Percentiles rank a stretch among this genome's conserved stretches.
These are phyloP conservation scores for Camponotus vicinus DNA, from an alignment of 1,140 invertebrate genomes.

Conservation along the genomic window DNA sequence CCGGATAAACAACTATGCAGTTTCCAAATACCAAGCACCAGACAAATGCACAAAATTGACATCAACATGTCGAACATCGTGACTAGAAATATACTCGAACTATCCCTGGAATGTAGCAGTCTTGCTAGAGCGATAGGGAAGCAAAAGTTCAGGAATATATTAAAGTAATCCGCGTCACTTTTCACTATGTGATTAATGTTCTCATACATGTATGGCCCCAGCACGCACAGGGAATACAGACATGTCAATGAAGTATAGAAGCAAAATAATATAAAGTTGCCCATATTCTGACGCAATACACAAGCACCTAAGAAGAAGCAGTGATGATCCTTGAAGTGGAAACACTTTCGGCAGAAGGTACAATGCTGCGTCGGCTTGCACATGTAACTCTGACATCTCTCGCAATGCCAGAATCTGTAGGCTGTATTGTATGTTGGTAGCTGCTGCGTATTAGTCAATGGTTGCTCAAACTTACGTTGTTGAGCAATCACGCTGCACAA, in stretches of 20 bases:
- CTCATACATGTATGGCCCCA: slow-evolving; percentile 77
- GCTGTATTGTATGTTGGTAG: background rate
- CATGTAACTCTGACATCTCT: slow-evolving; percentile 75
- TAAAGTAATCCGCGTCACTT: slow-evolving; percentile 64
- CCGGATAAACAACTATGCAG: slow-evolving; percentile 73
- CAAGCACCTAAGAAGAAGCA: slow-evolving; percentile 79
- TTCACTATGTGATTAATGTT: slow-evolving; percentile 71
- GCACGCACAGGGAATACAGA: slow-evolving; percentile 72
- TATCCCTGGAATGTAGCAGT: slow-evolving; percentile 68
- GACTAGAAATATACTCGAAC: slow-evolving; percentile 72
- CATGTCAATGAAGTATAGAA: slow-evolving; percentile 77
- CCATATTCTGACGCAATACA: slow-evolving; percentile 77
- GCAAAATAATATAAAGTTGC: slow-evolving; percentile 79
- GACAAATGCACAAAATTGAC: slow-evolving; percentile 72
- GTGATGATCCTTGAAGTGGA: slow-evolving; percentile 78
- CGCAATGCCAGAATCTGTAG: slow-evolving; percentile 79
- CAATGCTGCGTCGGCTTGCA: slow-evolving; percentile 77
- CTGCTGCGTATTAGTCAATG: background rate
- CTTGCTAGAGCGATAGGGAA: slow-evolving; percentile 76
- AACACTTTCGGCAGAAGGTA: slow-evolving; percentile 76
- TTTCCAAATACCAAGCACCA: slow-evolving; percentile 76
- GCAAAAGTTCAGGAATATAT: slow-evolving; percentile 77
- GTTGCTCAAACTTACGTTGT: background rate
- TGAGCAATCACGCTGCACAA: slow-evolving; percentile 8
- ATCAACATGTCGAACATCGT: slow-evolving; percentile 75